Evolutionary conservation across 2,113 vertebrate species (phyloP), one percentile per base, ranked within the genome.

Genomic region (Onychorhynchus coronatus): DNA sequence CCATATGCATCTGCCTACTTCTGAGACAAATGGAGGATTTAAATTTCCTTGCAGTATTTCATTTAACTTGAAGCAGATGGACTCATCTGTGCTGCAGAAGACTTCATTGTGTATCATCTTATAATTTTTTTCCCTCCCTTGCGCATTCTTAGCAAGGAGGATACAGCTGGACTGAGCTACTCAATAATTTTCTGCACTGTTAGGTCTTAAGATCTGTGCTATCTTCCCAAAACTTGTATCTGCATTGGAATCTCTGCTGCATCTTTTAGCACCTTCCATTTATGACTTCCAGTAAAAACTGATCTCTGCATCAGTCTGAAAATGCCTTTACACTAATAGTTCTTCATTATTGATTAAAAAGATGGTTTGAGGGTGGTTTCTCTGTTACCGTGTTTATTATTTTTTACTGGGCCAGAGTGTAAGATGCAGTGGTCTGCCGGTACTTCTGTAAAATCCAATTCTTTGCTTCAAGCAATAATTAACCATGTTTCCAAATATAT

Each of bases 391-490:
- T 65, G 39, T 61, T 80, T n/a, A 1, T 52, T 74, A 8, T 72
- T 77, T 74, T 91, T 84, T 31, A 16, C 39, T 82, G 17, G 66
- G 49, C 25, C 15, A 39, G 74, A 37, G 5, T 6, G 0, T 93
- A 82, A 79, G 53, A 56, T 1, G 0, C 9, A 73, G n/a, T 53
- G 20, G n/a, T 91, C 62, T 14, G 1, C 58, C 31, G 56, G n/a
- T 66, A 61, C 17, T 87, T 35, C 18, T 83, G 13, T 53, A 77
- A 85, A 93, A 95, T 92, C 53, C 75, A 74, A 2, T 88, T 93
- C 58, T 88, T 96, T 70, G 85, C 88, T 95, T 86, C 72, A 63
- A 88, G 91, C 91, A 86, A 76, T 91, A 88, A 93, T 94, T 93
- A 95, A 77, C 76, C 11, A 12, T 55, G 67, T 77, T 94, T 90